Evolutionary conservation across 2,888 invertebrate genomes (phyloP).

Genomic region (Polymixis flavicincta): DNA sequence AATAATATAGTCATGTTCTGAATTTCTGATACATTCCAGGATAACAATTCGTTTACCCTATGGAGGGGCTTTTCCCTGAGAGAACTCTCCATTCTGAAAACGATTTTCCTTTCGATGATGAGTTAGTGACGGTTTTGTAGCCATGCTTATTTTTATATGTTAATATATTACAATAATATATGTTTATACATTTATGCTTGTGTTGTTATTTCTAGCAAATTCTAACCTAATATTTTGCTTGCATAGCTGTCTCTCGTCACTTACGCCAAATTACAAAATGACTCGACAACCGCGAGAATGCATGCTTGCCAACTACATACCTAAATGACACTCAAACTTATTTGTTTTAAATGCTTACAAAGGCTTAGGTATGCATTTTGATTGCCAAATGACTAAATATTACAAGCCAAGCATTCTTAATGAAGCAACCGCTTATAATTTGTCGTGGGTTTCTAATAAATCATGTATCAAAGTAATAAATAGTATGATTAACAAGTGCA

Average conservation of each 20-base stretch:
- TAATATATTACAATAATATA: no score
- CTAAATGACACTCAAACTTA: slow-evolving; percentile 78
- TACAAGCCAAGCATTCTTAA: slow-evolving; percentile 47
- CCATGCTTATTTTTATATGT: not conserved
- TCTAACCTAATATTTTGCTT: not conserved
- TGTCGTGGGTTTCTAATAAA: slow-evolving; percentile 29
- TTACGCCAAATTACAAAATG: slow-evolving; percentile 79
- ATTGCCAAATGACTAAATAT: slow-evolving; percentile 58
- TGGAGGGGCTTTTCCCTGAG: not conserved
- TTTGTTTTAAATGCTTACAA: slow-evolving; percentile 71
- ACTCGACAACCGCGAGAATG: slow-evolving; percentile 77
- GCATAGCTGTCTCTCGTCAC: slow-evolving; percentile 70
- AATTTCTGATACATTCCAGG: not conserved
- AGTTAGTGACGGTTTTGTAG: not conserved
- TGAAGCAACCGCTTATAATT: slow-evolving; percentile 21
- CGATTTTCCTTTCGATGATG: not conserved
- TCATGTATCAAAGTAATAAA: slow-evolving; percentile 52
- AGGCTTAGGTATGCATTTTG: slow-evolving; percentile 60
- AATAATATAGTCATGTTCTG: not conserved
- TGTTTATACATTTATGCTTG: not conserved
- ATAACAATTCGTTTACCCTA: not conserved
- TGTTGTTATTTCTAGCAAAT: not conserved
- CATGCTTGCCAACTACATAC: slow-evolving; percentile 83
- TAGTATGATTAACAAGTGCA: slow-evolving; percentile 77
- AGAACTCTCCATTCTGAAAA: not conserved